Evolutionary conservation across 2,888 invertebrate species (phyloP).

Genomic region (Melangyna quadrimaculata): DNA sequence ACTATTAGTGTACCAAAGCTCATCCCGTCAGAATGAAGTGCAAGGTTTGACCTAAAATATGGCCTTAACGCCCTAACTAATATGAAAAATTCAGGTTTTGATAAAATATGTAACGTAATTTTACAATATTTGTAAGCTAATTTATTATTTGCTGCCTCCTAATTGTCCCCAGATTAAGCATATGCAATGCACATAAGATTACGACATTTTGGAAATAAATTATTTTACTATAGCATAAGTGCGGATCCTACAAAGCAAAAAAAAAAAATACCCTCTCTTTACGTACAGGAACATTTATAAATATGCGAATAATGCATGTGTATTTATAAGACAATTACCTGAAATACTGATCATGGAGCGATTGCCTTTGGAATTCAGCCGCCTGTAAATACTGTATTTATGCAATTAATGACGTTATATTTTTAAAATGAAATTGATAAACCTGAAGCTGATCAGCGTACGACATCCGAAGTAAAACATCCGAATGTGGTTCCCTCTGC

Average conservation of each 20-base stretch:
- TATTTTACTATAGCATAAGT: neutral
- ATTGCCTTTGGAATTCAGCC: constrained; percentile 81
- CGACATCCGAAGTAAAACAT: constrained; percentile 81
- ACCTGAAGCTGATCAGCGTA: constrained; percentile 82
- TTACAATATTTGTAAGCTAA: too few species aligned
- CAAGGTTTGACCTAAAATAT: too few species aligned
- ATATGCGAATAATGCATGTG: neutral
- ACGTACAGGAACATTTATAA: neutral
- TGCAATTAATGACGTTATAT: constrained; percentile 80
- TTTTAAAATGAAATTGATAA: constrained; percentile 77
- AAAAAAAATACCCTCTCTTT: constrained; percentile 7
- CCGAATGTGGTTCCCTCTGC: constrained; percentile 81
- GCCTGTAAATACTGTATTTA: constrained; percentile 81
- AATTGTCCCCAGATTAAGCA: too few species aligned
- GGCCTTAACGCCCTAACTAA: too few species aligned
- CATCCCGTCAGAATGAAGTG: too few species aligned
- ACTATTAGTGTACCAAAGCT: too few species aligned
- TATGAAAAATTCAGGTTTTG: too few species aligned
- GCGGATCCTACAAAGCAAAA: neutral
- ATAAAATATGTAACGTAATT: too few species aligned
- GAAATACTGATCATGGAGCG: constrained; percentile 81
- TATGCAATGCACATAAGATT: too few species aligned
- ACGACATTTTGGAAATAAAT: too few species aligned
- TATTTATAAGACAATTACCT: constrained; percentile 76
- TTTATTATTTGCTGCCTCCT: too few species aligned